These are phyloP conservation scores for Gonatopus flavifemur DNA, from an alignment of 1,140 invertebrate genomes.

Conservation along the genomic window DNA sequence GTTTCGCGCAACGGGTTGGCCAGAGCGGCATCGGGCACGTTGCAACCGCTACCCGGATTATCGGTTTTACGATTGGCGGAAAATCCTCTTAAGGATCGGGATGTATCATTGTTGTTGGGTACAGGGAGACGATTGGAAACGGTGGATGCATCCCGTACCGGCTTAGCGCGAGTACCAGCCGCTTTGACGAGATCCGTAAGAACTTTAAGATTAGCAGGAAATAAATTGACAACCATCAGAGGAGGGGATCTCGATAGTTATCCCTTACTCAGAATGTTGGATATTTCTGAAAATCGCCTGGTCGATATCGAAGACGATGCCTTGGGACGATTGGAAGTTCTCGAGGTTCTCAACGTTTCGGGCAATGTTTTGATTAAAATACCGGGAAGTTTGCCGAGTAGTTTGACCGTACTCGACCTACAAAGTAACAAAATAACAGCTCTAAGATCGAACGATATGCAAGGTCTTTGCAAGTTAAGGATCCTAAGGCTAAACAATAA, in stretches of 20 bases:
- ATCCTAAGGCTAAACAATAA: constrained; percentile 72
- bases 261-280: constrained; percentile 77
- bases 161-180: constrained; percentile 77
- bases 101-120: constrained; percentile 66
- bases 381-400: constrained; percentile 68
- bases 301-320: constrained; percentile 82
- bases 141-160: constrained; percentile 80
- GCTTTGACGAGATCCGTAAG: constrained; percentile 82
- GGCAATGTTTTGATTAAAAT: constrained; percentile 71
- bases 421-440: constrained; percentile 69
- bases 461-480: constrained; percentile 69
- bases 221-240: constrained; percentile 71
- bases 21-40: constrained; percentile 68
- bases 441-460: constrained; percentile 68
- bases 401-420: constrained; percentile 64
- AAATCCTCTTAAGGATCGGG: constrained; percentile 67
- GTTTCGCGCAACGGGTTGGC: constrained; percentile 76
- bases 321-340: constrained; percentile 76
- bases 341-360: constrained; percentile 78
- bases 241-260: constrained; percentile 89
- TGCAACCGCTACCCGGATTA: constrained; percentile 74
- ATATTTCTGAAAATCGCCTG: constrained; percentile 79
- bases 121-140: constrained; percentile 73
- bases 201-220: constrained; percentile 76
- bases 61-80: constrained; percentile 75